phyloP scores from a whole-genome alignment of 2,113 vertebrate species.

The Stegostoma tigrinum region DNA sequence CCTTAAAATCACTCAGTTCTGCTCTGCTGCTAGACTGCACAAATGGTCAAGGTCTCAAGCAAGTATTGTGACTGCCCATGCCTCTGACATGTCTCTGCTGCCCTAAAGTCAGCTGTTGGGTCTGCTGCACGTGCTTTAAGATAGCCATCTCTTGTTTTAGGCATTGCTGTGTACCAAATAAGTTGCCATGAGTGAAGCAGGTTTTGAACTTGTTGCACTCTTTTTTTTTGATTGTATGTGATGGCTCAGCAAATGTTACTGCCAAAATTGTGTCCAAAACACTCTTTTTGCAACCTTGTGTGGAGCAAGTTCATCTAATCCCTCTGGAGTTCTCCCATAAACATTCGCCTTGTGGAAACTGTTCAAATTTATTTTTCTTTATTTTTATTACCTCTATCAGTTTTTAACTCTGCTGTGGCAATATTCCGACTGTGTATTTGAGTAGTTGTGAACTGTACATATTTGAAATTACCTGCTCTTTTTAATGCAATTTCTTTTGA shows the following conservation, averaged over 20 bases:
- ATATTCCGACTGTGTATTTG: background rate
- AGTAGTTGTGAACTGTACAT: background rate
- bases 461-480: background rate
- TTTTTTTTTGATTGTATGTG: background rate
- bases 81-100: background rate
- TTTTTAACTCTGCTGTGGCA: background rate
- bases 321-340: background rate
- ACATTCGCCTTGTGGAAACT: background rate
- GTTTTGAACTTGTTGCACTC: background rate
- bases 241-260: background rate
- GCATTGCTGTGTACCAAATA: too few relatives aligned
- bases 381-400: background rate
- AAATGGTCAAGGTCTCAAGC: background rate
- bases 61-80: background rate
- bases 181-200: background rate
- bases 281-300: background rate
- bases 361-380: background rate
- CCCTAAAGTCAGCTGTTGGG: background rate
- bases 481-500: background rate
- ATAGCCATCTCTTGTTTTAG: background rate
- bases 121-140: background rate
- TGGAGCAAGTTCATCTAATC: background rate
- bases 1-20: background rate
- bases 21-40: background rate
- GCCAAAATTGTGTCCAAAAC: background rate